These are phyloP conservation scores for Erythrolamprus reginae DNA, from an alignment of 2,113 vertebrate genomes.

Conservation along the genomic window DNA sequence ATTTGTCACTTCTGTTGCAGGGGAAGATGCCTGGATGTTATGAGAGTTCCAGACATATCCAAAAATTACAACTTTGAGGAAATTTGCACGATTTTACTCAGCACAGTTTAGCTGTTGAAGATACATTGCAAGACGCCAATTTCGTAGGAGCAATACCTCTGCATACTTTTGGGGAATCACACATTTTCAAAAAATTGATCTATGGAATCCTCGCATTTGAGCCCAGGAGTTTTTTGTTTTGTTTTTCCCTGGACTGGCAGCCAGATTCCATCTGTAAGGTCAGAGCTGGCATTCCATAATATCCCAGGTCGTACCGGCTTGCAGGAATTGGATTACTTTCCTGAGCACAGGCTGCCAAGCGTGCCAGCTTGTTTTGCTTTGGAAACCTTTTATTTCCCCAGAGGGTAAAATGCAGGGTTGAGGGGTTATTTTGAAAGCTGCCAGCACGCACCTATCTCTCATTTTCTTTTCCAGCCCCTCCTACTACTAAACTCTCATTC, in stretches of 20 bases:
- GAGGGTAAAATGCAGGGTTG: slow-evolving; percentile 8
- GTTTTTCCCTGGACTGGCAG: not conserved
- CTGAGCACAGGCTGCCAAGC: not conserved
- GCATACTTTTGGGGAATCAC: not conserved
- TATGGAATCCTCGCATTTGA: not conserved
- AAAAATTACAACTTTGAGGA: not conserved
- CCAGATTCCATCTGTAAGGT: not conserved
- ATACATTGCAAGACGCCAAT: not conserved
- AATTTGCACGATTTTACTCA: not conserved
- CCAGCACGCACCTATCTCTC: not conserved
- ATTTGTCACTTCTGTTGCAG: not conserved
- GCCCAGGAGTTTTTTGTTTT: not conserved
- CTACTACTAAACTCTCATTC: not conserved
- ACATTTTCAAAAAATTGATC: not conserved
- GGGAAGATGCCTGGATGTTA: not conserved
- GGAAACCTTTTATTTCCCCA: slow-evolving; percentile 48
- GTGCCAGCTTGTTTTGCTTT: slow-evolving; percentile 36
- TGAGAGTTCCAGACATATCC: not conserved
- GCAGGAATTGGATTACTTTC: not conserved
- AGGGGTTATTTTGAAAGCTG: slow-evolving; percentile 8
- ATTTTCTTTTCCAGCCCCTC: not conserved
- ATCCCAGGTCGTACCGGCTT: too few species aligned
- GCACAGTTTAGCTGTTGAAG: not conserved
- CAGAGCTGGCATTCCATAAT: not conserved
- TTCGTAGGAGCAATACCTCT: not conserved